Percentiles rank a stretch among this genome's conserved stretches.
phyloP scores from a whole-genome alignment of 2,797 vertebrate species.

The Enteromius trimaculatus region DNA sequence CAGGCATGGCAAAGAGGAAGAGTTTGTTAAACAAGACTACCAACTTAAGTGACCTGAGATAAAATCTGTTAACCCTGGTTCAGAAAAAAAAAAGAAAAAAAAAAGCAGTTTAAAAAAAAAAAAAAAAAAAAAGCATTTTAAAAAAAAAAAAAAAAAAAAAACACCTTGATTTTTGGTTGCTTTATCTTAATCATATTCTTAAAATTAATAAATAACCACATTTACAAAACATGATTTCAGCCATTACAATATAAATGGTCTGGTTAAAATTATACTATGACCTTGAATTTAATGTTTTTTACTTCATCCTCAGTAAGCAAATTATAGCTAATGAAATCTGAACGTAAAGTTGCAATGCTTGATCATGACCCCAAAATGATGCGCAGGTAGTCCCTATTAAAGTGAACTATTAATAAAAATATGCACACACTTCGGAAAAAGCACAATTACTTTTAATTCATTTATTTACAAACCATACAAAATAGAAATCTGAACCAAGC shows the following conservation, averaged over 20 bases:
- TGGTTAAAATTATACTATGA: not conserved
- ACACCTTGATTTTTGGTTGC: not conserved
- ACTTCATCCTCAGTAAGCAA: not conserved
- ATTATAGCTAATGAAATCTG: not conserved
- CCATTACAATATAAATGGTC: not conserved
- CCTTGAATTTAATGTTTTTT: not conserved
- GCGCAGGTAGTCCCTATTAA: not conserved
- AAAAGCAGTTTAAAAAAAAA: not conserved
- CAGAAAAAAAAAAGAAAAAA: too few relatives aligned
- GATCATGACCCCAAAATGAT: not conserved
- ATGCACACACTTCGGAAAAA: constrained; percentile 21
- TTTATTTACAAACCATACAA: constrained; percentile 81
- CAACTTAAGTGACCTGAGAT: not conserved
- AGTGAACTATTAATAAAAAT: not conserved
- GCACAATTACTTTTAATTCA: constrained; percentile 70
- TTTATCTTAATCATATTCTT: not conserved
- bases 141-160: too few relatives aligned
- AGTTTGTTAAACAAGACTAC: not conserved
- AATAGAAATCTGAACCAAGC: constrained; percentile 58
- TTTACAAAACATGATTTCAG: not conserved
- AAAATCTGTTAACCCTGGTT: not conserved
- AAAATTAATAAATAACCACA: not conserved
- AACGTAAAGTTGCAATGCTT: not conserved
- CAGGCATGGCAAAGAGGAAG: not conserved
- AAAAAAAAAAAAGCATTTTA: too few relatives aligned